Evolutionary conservation across 2,888 invertebrate species (phyloP).

Genomic region (Brachyopa scutellaris): DNA sequence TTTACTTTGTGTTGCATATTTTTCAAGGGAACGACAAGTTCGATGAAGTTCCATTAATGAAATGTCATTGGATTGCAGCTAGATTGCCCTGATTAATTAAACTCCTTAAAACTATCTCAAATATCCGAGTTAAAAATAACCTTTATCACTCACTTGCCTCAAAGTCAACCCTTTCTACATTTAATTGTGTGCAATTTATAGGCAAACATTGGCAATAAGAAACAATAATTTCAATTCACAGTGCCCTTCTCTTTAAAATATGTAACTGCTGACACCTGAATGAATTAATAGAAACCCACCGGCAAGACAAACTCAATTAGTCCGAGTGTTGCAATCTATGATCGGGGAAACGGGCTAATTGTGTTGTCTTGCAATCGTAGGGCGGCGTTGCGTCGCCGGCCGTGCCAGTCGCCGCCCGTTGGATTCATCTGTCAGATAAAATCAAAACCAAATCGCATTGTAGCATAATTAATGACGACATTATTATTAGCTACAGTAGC

Average conservation of each 20-base stretch:
- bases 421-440: conserved; percentile 58
- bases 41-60: conserved; percentile 43
- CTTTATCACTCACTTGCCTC: conserved; percentile 36
- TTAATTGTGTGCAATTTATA: conserved; percentile 23
- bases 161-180: conserved; percentile 8
- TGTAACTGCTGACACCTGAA: conserved; percentile 59
- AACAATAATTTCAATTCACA: conserved; percentile 4
- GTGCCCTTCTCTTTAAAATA: neutral
- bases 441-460: conserved; percentile 67
- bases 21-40: neutral
- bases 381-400: conserved; percentile 30
- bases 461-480: conserved; percentile 69
- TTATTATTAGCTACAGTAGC: conserved; percentile 70
- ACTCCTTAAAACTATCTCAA: conserved; percentile 38
- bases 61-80: neutral
- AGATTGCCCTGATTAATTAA: conserved; percentile 46
- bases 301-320: conserved; percentile 62
- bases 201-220: neutral
- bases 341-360: conserved; percentile 59
- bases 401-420: neutral
- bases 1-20: neutral
- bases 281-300: conserved; percentile 57
- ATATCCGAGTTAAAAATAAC: conserved; percentile 38
- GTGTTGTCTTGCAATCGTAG: conserved; percentile 65
- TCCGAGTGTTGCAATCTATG: conserved; percentile 58